A percentile compares a stretch with the other conserved stretches of the same genome.
Conservation (phyloP, 2,888 invertebrate genomes). For the Athetis lepigone region DNA sequence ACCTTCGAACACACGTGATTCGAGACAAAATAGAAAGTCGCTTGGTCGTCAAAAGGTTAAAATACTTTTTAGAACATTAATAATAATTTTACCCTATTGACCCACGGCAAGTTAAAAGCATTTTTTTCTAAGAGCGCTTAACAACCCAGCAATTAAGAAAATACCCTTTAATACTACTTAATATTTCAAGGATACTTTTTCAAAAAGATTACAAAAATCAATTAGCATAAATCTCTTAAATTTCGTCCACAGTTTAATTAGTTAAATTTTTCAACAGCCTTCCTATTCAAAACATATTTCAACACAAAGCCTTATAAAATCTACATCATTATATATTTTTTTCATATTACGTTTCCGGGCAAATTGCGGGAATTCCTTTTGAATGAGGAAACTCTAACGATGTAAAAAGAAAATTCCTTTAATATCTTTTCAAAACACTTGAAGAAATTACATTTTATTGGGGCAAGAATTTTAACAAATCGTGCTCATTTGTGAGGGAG, state of each 20-base stretch:
- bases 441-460: slow-evolving; percentile 42
- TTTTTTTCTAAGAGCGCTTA: too few species aligned
- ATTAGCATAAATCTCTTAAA: neutral
- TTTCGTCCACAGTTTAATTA: slow-evolving; percentile 7
- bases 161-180: too few species aligned
- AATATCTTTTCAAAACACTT: slow-evolving; percentile 49
- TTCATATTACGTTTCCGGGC: slow-evolving; percentile 14
- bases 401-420: slow-evolving; percentile 42
- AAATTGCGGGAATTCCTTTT: slow-evolving; percentile 31
- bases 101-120: too few species aligned
- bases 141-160: too few species aligned
- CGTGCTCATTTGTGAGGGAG: slow-evolving; percentile 15
- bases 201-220: neutral
- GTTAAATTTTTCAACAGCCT: neutral
- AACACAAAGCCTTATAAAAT: slow-evolving; percentile 1
- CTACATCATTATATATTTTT: slow-evolving; percentile 8
- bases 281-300: slow-evolving; percentile 12
- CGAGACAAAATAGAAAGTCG: too few species aligned
- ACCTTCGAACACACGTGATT: too few species aligned
- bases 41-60: too few species aligned
- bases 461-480: slow-evolving; percentile 33
- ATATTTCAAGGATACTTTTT: neutral
- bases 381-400: slow-evolving; percentile 23
- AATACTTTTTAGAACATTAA: too few species aligned
- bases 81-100: too few species aligned